Evolutionary conservation across 2,113 vertebrate species (phyloP), one percentile per base, ranked within the genome.

Genomic region (Sciurus niger): DNA sequence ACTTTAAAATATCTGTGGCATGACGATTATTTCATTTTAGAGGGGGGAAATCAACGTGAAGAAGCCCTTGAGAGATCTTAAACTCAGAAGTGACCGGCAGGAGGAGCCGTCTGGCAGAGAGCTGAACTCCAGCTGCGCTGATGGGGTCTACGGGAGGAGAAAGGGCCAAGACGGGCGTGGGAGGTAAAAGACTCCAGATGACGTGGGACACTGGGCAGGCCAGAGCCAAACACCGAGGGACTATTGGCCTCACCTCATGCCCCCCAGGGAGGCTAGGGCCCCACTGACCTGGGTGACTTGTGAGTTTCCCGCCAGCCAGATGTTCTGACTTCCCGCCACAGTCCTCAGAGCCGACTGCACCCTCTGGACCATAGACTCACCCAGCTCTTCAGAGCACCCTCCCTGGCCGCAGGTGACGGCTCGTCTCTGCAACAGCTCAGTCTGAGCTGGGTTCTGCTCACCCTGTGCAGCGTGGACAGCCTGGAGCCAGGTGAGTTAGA

Each of bases 361-460:
- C 46, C 0, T 20, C 1, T 30, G 60, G 12, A 2, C 6, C 0
- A 13, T 9, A 17, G 17, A 14, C 2, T 1, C 2, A 30, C 11
- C n/a, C 1, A 9, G 12, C 2, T 46, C 80, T 22, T 4, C 46
- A 7, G 68, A 4, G 6, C 14, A 4, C 11, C 34, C 32, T 17
- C 37, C 1, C 12, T 1, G 70, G 72, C 72, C 63, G 40, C 0
- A 4, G 65, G 1, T 1, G 86, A 18, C n/a, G 8, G 0, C n/a
- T 67, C 58, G 2, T 2, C 43, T 25, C 13, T 6, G 17, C 1
- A 24, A 53, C 46, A 22, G 46, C 58, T 12, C 13, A 1, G 7
- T 25, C 48, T 46, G 16, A 34, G 14, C 48, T 2, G 18, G 17
- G 8, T 20, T 53, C 92, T 72, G 24, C 28, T 30, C 40, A 0